Evolutionary conservation across 2,113 vertebrate species (phyloP).

Genomic region (Urocynchramus pylzowi): DNA sequence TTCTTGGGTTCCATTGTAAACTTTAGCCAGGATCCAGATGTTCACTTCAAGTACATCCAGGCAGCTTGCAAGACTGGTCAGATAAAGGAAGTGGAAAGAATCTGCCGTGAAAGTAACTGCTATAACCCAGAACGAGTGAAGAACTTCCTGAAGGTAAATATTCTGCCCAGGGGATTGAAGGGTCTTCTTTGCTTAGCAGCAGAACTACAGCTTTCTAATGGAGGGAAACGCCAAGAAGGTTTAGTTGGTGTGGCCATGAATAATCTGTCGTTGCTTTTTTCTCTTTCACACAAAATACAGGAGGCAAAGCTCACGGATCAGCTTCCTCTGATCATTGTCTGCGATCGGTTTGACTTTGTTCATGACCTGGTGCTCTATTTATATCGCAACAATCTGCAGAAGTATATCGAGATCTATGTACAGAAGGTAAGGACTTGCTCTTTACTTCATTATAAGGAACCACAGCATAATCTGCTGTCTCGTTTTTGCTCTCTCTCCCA

Average conservation of each 20-base stretch:
- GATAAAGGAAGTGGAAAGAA: conserved; percentile 93
- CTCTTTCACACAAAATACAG: conserved; percentile 49
- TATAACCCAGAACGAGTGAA: conserved; percentile 90
- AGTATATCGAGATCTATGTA: conserved; percentile 93
- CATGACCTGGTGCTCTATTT: conserved; percentile 91
- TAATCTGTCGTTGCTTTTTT: background rate
- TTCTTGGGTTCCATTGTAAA: conserved; percentile 94
- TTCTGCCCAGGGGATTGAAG: background rate
- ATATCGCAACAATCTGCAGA: conserved; percentile 91
- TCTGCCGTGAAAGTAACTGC: conserved; percentile 91
- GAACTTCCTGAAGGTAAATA: conserved; percentile 88
- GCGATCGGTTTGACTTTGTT: conserved; percentile 91
- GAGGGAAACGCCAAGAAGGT: background rate
- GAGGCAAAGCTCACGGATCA: conserved; percentile 93
- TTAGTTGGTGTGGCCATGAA: background rate
- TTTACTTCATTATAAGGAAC: background rate
- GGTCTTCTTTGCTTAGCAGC: background rate
- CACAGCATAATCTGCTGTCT: background rate
- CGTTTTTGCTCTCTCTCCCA: background rate
- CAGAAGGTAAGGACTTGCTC: conserved; percentile 80
- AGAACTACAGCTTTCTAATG: background rate
- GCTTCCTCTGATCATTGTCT: conserved; percentile 92
- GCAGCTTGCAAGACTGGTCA: conserved; percentile 93
- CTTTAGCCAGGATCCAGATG: conserved; percentile 93
- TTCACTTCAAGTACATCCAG: conserved; percentile 94